Base-by-base conservation (phyloP, 2,113 vertebrate genomes). In the Bubo bubo region DNA sequence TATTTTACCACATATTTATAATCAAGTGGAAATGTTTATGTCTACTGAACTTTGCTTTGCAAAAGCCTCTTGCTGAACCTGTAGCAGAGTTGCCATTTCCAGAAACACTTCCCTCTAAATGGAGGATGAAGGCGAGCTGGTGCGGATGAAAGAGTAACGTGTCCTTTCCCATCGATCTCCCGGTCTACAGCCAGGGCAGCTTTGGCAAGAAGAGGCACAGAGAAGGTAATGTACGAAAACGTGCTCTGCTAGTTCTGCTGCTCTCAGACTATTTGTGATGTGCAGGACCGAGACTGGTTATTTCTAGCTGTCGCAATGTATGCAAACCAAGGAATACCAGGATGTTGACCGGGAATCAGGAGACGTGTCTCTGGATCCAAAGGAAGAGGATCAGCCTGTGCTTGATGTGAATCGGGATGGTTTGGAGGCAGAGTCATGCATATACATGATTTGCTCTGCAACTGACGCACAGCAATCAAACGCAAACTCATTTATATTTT, bases 391-490 rank as follows among this genome's bases (percentile, higher is more conserved):
- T 2, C 56, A 66, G 86, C 14, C 71, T 45, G 43, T n/a, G 67
- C 75, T 77, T 59, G 43, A 1, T 45, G 56, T 7, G 64, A 45
- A 19, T 16, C 14, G 34, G 70, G 76, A 17, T 50, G 80, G 60
- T 26, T 55, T 68, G 94, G 77, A 93, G 92, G 88, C 92, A 92
- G 85, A 34, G 64, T 32, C 82, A 73, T 95, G 79, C 87, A 90
- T 82, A 88, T 70, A 37, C 85, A 85, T 72, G 79, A 93, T 64
- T 32, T 83, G 86, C 79, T 88, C 93, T 83, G 88, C 71, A 49
- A 87, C 68, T 95, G 94, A 90, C 56, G 37, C 74, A 79, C 72
- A 14, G 91, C 93, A 86, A 55, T 95, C 91, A 92, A 74, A 92
- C 3, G 52, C 72, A 88, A 88, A 70, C 79, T 92, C 89, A 39